Percentiles rank a stretch among this genome's conserved stretches.
Conservation (phyloP, 2,888 invertebrate species). For the Scaptomyza caliginosa region DNA sequence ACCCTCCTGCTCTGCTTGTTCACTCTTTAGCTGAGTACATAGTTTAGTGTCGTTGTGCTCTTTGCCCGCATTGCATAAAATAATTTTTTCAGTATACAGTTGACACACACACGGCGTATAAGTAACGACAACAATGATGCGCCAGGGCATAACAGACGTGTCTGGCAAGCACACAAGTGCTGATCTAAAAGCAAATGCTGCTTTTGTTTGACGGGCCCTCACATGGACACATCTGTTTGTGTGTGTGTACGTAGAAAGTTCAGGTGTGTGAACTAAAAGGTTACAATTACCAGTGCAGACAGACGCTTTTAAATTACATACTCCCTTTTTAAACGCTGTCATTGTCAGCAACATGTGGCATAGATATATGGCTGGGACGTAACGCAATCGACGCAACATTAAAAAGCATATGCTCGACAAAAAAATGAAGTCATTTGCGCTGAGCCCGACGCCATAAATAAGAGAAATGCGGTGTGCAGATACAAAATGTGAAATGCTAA, state of each 20-base stretch:
- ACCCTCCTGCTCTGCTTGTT: neutral
- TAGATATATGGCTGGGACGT: conserved; percentile 10
- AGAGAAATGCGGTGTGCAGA: conserved; percentile 70
- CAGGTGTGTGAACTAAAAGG: conserved; percentile 45
- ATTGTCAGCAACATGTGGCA: conserved; percentile 59
- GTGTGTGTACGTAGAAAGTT: neutral
- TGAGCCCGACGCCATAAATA: conserved; percentile 57
- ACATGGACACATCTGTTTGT: neutral
- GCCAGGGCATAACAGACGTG: conserved; percentile 61
- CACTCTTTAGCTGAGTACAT: neutral
- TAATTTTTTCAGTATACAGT: conserved; percentile 28
- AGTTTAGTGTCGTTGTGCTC: conserved; percentile 24
- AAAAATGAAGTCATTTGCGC: conserved; percentile 67
- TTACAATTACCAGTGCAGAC: conserved; percentile 59
- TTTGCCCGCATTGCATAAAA: conserved; percentile 31
- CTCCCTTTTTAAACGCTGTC: conserved; percentile 50
- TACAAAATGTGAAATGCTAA: conserved; percentile 76
- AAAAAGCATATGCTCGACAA: conserved; percentile 8
- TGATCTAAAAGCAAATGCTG: conserved; percentile 33
- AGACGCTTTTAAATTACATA: conserved; percentile 58
- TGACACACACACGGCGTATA: conserved; percentile 49
- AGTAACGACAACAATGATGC: conserved; percentile 36
- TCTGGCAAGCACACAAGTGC: conserved; percentile 59
- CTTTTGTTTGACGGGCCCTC: conserved; percentile 42
- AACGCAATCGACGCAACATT: neutral